These are phyloP conservation scores for Stenichneumon culpator DNA, from an alignment of 2,888 invertebrate species.

Conservation along the genomic window DNA sequence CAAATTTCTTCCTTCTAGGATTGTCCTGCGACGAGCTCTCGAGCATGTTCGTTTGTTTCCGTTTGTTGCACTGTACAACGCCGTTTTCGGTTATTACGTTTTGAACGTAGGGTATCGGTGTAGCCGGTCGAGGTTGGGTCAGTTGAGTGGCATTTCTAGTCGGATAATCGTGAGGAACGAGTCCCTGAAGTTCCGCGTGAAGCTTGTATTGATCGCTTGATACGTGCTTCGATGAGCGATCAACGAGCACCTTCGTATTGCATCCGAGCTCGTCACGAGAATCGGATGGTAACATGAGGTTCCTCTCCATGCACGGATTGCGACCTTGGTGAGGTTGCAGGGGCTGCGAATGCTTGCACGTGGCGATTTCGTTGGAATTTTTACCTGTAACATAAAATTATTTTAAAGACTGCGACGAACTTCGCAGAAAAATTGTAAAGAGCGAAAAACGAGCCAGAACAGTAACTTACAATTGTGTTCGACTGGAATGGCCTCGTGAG, in stretches of 20 bases:
- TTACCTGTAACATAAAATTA: slow-evolving; percentile 83
- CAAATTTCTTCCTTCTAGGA: slow-evolving; percentile 79
- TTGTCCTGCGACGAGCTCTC: slow-evolving; percentile 81
- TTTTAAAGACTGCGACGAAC: background rate
- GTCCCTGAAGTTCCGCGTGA: slow-evolving; percentile 85
- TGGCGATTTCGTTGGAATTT: slow-evolving; percentile 86
- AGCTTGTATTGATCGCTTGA: slow-evolving; percentile 77
- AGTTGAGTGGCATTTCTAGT: slow-evolving; percentile 80
- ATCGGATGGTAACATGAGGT: slow-evolving; percentile 88
- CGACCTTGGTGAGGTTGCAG: slow-evolving; percentile 94
- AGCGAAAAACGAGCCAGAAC: background rate
- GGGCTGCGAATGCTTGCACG: slow-evolving; percentile 80
- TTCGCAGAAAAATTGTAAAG: background rate
- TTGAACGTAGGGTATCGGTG: slow-evolving; percentile 90
- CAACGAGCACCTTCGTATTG: slow-evolving; percentile 86
- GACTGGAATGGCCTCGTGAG: slow-evolving; percentile 86
- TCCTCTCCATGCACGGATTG: slow-evolving; percentile 93
- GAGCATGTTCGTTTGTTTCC: slow-evolving; percentile 85
- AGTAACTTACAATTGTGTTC: slow-evolving; percentile 82
- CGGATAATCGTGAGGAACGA: slow-evolving; percentile 86
- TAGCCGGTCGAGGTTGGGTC: slow-evolving; percentile 85
- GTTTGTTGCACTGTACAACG: slow-evolving; percentile 79
- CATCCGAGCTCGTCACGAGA: slow-evolving; percentile 87
- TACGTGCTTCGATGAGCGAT: slow-evolving; percentile 88
- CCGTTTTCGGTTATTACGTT: slow-evolving; percentile 88